phyloP scores from a whole-genome alignment of 1,140 invertebrate species.

The Elymnias hypermnestra region DNA sequence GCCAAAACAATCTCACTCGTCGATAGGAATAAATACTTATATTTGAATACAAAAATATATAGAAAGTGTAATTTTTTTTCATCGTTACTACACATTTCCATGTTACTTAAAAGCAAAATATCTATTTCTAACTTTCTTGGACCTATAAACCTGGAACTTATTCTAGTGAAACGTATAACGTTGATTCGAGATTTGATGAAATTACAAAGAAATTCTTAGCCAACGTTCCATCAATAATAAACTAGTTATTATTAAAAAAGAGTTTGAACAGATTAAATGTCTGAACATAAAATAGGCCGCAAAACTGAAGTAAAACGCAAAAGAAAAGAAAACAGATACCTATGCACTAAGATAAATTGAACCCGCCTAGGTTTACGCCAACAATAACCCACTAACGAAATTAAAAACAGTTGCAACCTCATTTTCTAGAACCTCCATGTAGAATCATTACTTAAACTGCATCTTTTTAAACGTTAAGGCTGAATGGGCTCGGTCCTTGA shows the following conservation, averaged over 20 bases:
- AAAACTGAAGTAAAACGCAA: slow-evolving; percentile 25
- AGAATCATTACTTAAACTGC: slow-evolving; percentile 67
- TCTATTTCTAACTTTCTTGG: no score
- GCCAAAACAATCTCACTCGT: no score
- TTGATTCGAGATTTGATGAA: no score
- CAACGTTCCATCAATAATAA: no score
- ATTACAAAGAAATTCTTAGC: no score
- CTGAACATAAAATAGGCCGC: slow-evolving; percentile 22
- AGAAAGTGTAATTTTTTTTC: no score
- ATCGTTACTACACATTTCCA: no score
- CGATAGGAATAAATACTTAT: no score
- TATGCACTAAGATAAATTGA: slow-evolving; percentile 34
- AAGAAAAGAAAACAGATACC: slow-evolving; percentile 29
- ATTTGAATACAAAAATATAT: no score
- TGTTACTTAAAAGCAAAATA: no score
- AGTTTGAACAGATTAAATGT: slow-evolving; percentile 13
- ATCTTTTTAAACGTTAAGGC: slow-evolving; percentile 62
- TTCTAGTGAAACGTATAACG: no score
- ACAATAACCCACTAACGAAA: slow-evolving; percentile 63
- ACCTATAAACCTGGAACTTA: no score
- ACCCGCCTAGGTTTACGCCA: slow-evolving; percentile 29
- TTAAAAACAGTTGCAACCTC: slow-evolving; percentile 56
- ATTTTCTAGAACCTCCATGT: slow-evolving; percentile 42
- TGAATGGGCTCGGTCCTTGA: slow-evolving; percentile 61
- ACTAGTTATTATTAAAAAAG: slow-evolving; percentile 7